Percentiles rank a stretch among this genome's conserved stretches.
These are phyloP conservation scores for Misgurnus anguillicaudatus DNA, from an alignment of 2,113 vertebrate genomes.

Conservation along the genomic window DNA sequence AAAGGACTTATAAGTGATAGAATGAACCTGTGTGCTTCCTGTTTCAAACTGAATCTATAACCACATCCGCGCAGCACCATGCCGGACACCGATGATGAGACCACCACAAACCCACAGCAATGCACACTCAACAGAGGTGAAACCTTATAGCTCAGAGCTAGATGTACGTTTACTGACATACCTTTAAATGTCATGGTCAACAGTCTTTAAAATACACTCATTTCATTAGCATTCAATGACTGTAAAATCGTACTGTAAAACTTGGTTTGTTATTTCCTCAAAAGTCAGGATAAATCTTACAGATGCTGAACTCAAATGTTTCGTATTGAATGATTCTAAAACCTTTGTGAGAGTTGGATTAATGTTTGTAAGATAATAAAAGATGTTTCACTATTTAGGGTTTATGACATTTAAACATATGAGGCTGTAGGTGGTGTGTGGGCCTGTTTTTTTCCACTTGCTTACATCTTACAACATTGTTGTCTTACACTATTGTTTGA, in stretches of 20 bases:
- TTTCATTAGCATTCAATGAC: not conserved
- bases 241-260: not conserved
- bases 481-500: not conserved
- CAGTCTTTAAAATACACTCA: not conserved
- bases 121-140: not conserved
- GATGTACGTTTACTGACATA: not conserved
- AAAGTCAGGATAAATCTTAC: not conserved
- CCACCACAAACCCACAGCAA: conserved; percentile 45
- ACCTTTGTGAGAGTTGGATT: not conserved
- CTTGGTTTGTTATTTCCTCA: not conserved
- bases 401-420: not conserved
- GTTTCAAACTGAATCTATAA: conserved; percentile 50
- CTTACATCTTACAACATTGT: not conserved
- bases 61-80: conserved; percentile 47
- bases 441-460: conserved; percentile 14
- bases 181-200: conserved; percentile 23
- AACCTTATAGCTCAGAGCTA: not conserved
- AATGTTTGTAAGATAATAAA: not conserved
- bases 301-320: not conserved
- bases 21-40: conserved; percentile 45
- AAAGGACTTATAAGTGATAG: conserved; percentile 13
- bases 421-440: conserved; percentile 29
- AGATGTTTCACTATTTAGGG: not conserved
- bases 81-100: conserved; percentile 43
- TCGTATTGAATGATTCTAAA: not conserved